Evolutionary conservation across 2,113 vertebrate species (phyloP), one percentile per base, ranked within the genome.

Genomic region (Theristicus caerulescens): DNA sequence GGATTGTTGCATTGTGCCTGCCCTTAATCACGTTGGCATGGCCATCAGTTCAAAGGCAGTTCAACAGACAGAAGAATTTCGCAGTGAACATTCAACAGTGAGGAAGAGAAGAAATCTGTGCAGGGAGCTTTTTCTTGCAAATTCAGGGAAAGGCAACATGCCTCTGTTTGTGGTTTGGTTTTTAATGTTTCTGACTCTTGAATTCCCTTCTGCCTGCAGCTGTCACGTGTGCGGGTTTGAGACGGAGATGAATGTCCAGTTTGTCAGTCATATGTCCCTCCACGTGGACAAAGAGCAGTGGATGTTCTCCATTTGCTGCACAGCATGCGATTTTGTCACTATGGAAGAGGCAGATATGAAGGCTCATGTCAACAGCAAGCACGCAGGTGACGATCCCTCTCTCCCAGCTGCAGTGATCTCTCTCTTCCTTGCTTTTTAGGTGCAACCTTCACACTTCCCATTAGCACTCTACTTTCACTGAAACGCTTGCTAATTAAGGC

Each of bases 261-360:
- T 99, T 97, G 99, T 99, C 97, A 99, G 99, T 98, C 99, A 99
- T 98, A 99, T 99, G 99, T 99, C 99, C 13, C 99, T 99, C 94
- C 99, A 99, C 52, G 99, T 99, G 98, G 99, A 99, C 98, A 99
- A 99, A 98, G 99, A 99, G 98, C 99, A 99, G 98, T 99, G 99
- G 99, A 99, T 99, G 99, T 99, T 99, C 98, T 99, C 99, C 3
- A 99, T 99, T 90, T 99, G 99, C 98, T 99, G 99, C 98, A 99
- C 98, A 44, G 96, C 98, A 57, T 99, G 99, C 6, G 99, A 99
- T 96, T 99, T 99, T 86, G 99, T 99, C 97, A 99, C 99, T 96
- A 99, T 99, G 98, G 99, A 99, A 94, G 99, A 99, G 96, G 98
- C 97, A 16, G 99, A 99, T 96, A 99, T 99, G 97, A 99, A 99